A percentile compares a stretch with the other conserved stretches of the same genome.
Evolutionary conservation across 1,140 invertebrate genomes (phyloP).

Genomic region (Potamilus streckersoni): DNA sequence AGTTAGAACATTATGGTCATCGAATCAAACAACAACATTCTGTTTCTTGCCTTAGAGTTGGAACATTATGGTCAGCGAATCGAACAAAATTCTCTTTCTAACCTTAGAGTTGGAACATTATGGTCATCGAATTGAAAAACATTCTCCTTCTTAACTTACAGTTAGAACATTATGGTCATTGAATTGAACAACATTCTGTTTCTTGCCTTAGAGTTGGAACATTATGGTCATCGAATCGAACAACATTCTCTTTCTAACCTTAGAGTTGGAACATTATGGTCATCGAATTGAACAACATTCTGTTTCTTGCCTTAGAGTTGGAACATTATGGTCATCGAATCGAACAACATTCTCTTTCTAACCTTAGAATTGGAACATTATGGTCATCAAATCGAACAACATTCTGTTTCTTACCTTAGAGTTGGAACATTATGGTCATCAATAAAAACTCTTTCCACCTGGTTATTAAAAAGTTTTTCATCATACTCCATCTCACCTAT

Average conservation of each 20-base stretch:
- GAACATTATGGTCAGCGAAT: constrained; percentile 78
- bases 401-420: constrained; percentile 65
- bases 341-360: too few relatives aligned
- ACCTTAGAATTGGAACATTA: too few relatives aligned
- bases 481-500: constrained; percentile 74
- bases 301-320: constrained; percentile 68
- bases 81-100: too few relatives aligned
- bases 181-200: too few relatives aligned
- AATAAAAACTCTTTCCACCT: constrained; percentile 72
- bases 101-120: constrained; percentile 74
- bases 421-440: constrained; percentile 77
- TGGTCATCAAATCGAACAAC: too few relatives aligned
- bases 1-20: constrained; percentile 76
- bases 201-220: constrained; percentile 72
- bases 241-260: constrained; percentile 66
- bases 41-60: constrained; percentile 68
- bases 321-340: constrained; percentile 74
- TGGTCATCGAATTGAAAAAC: too few relatives aligned
- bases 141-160: constrained; percentile 67
- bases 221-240: constrained; percentile 78
- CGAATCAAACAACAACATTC: too few relatives aligned
- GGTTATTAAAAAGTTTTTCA: constrained; percentile 71
- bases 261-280: constrained; percentile 75
- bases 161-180: constrained; percentile 77
- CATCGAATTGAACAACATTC: too few relatives aligned